A percentile compares a stretch with the other conserved stretches of the same genome.
phyloP scores from a whole-genome alignment of 2,113 vertebrate genomes.

The Xenotilapia flavipinnis region DNA sequence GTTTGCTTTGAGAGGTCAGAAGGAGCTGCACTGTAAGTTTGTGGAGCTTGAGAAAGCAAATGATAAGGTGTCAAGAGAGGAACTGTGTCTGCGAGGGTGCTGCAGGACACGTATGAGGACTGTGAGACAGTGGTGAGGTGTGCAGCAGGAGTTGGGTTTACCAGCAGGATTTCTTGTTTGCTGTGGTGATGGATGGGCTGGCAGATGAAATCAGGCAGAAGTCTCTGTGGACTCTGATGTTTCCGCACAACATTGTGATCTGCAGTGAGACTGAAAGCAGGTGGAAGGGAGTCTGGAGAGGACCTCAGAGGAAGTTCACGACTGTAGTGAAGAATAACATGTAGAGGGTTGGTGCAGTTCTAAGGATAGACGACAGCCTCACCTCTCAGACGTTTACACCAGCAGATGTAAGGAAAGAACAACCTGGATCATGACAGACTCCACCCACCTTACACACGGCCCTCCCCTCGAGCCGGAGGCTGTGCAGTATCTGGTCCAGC shows the following conservation, averaged over 20 bases:
- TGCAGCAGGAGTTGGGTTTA: not conserved
- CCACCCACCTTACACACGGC: accelerated
- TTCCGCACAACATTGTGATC: accelerated
- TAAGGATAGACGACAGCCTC: not conserved
- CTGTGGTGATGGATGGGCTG: not conserved
- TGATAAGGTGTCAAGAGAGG: accelerated
- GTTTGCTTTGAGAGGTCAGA: not conserved
- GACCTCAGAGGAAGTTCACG: not conserved
- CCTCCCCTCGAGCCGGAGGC: not conserved
- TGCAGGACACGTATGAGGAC: not conserved
- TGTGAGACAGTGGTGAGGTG: not conserved
- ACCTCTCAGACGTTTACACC: not conserved
- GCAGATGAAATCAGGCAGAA: not conserved
- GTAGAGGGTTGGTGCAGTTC: not conserved
- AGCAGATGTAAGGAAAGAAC: not conserved
- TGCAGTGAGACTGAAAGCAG: not conserved
- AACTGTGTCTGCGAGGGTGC: accelerated
- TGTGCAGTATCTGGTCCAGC: not conserved
- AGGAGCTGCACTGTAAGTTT: not conserved
- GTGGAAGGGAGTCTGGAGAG: not conserved
- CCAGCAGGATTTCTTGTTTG: not conserved
- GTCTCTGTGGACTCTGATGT: too few species aligned
- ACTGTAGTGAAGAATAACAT: not conserved
- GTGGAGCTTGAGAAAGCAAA: not conserved
- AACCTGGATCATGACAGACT: not conserved